Evolutionary conservation across 2,797 vertebrate species (phyloP).

Genomic region (Scarus forsteni): DNA sequence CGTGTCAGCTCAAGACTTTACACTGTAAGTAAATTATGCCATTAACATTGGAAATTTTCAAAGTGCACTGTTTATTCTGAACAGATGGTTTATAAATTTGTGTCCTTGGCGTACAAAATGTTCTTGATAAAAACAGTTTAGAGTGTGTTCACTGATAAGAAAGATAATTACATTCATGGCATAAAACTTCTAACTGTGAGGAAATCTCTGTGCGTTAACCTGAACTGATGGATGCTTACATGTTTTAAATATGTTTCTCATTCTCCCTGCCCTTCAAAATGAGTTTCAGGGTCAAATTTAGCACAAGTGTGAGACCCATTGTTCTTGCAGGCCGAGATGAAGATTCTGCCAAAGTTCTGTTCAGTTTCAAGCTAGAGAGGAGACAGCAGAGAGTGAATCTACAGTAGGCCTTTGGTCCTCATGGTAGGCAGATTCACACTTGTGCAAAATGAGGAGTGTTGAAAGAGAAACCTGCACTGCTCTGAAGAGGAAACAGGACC

Average conservation of each 20-base stretch:
- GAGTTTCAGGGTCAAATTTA: background rate
- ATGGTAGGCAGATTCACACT: background rate
- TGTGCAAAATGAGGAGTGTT: background rate
- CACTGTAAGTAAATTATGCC: no score
- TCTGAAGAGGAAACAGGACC: background rate
- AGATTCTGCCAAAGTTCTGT: background rate
- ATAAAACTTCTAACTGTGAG: conserved; percentile 65
- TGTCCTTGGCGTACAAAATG: no score
- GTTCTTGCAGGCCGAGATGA: background rate
- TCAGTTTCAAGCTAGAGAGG: background rate
- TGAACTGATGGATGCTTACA: background rate
- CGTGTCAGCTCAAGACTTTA: no score
- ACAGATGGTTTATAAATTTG: no score
- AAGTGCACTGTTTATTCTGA: no score
- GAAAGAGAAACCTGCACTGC: background rate
- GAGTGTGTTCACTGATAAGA: rapidly evolving
- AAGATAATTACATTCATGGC: background rate
- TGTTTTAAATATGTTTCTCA: background rate
- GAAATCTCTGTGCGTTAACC: background rate
- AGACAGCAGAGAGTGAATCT: background rate
- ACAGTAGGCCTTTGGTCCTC: background rate
- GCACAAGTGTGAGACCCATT: background rate
- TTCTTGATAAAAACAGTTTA: no score
- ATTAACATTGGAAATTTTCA: no score
- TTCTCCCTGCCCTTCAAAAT: background rate